Base-by-base conservation (phyloP, 2,797 vertebrate species). In the Manis pentadactyla region DNA sequence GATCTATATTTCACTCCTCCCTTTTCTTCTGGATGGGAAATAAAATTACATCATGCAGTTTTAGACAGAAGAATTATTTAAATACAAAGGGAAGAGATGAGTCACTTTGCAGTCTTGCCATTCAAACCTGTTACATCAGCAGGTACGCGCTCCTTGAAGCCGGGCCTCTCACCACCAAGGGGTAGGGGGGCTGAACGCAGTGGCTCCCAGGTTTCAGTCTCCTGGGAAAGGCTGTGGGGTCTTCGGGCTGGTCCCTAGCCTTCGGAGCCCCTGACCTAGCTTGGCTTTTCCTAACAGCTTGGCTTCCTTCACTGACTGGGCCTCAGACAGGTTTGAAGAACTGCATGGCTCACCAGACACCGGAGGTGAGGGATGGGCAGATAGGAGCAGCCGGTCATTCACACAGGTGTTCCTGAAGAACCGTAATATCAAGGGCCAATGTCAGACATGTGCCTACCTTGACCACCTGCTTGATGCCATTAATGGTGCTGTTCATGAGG, bases 391-490 rank as follows among this genome's bases (percentile, higher is more conserved):
- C 55, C 19, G 69, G 21, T 13, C 34, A 46, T 46, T 42, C 42
- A 86, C 73, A 13, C 3, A 42, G 51, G 9, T 61, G 13, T 39
- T 94, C 59, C 51, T 27, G 21, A 34, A 85, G 37, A 61, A 46
- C 64, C 8, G 37, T 21, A 51, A 53, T 46, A 27, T 42, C 21
- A 10, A 66, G 11, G n/a, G 66, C 57, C 59, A 18, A 21, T 3
- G 51, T 87, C 59, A 63, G 73, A 74, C 90, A 57, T 0, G 64
- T 11, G 63, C 89, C 69, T 97, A 99, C 99, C 99, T 98, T 97
- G 89, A 99, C 98, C 95, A 99, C 99, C 93, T 99, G 98, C 95
- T 99, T 99, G 95, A 99, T 98, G 42, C 98, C 99, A 3, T 93
- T 96, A 61, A 99, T 99, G 95, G 98, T 95, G 5, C 97, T 97